Conservation (phyloP, 2,113 vertebrate species). For the Lathamus discolor region DNA sequence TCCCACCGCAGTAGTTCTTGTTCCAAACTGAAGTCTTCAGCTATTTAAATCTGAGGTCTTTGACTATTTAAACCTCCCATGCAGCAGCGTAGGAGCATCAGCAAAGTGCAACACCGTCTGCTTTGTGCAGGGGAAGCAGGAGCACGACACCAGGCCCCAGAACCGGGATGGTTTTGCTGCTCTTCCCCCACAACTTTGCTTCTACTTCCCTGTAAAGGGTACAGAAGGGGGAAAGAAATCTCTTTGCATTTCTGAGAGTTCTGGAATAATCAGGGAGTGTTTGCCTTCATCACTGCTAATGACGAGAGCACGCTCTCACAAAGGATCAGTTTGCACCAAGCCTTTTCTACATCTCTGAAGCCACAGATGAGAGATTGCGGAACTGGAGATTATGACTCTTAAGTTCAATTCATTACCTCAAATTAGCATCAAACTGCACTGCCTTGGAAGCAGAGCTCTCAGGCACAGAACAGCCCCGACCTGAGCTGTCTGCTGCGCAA, state of each 20-base stretch:
- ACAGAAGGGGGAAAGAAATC: neutral
- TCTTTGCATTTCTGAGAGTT: neutral
- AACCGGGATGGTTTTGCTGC: neutral
- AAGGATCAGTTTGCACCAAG: conserved; percentile 17
- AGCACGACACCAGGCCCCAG: neutral
- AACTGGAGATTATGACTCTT: conserved; percentile 55
- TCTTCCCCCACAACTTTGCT: neutral
- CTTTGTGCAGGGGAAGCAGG: neutral
- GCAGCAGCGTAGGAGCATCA: neutral
- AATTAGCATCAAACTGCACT: conserved; percentile 45
- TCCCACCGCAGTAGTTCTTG: neutral
- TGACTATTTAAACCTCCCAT: neutral
- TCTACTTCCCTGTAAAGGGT: neutral
- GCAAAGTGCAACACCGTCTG: fast-evolving
- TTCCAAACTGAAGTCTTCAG: neutral
- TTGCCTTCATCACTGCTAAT: neutral
- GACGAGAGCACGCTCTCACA: neutral
- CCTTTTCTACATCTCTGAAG: conserved; percentile 7
- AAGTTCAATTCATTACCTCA: conserved; percentile 55
- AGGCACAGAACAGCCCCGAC: neutral
- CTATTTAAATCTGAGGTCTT: neutral
- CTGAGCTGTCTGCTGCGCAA: neutral
- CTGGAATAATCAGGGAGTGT: neutral
- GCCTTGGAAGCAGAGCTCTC: neutral
- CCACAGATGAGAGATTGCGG: neutral